phyloP scores from a whole-genome alignment of 2,797 vertebrate species.

The Mionectes olivaceus region DNA sequence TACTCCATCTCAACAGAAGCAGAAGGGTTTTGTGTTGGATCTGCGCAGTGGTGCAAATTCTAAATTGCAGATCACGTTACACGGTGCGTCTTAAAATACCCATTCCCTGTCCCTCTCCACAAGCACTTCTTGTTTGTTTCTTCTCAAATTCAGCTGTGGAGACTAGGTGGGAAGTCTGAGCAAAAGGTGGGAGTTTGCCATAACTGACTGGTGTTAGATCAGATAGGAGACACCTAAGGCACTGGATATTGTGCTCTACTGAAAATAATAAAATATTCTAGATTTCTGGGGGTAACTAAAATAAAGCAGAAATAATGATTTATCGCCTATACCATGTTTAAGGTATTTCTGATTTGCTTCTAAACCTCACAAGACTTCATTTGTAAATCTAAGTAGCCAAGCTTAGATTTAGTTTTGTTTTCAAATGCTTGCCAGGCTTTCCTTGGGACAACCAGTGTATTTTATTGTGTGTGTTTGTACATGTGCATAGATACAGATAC shows the following conservation, averaged over 20 bases:
- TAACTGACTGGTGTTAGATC: not conserved
- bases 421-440: not conserved
- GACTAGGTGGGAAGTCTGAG: not conserved
- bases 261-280: not conserved
- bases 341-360: not conserved
- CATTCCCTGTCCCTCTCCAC: not conserved
- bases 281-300: not conserved
- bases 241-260: not conserved
- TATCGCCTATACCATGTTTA: not conserved
- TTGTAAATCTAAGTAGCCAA: not conserved
- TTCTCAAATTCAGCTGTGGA: not conserved
- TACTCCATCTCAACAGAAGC: not conserved
- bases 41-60: not conserved
- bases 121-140: not conserved
- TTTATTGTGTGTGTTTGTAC: conserved; percentile 50
- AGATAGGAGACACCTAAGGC: not conserved
- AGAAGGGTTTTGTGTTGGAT: not conserved
- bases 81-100: not conserved
- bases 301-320: not conserved
- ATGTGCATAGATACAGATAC: conserved; percentile 36
- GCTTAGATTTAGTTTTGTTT: conserved; percentile 13
- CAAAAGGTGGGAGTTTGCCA: not conserved
- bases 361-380: not conserved
- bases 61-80: not conserved
- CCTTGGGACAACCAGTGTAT: conserved; percentile 17